Evolutionary conservation across 1,140 invertebrate genomes (phyloP).

Genomic region (Hyphantria cunea): DNA sequence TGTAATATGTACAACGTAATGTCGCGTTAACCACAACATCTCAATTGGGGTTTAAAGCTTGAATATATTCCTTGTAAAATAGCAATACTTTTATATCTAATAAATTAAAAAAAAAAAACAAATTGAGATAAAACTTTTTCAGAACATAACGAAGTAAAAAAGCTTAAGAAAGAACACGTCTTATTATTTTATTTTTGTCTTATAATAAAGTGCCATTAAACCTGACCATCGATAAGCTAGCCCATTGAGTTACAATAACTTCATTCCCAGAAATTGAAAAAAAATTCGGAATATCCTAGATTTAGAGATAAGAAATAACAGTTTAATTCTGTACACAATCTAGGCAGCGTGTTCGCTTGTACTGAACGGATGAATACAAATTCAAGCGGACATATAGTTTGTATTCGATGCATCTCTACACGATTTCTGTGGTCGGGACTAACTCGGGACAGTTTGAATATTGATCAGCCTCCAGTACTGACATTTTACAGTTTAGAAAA

Average conservation of each 20-base stretch:
- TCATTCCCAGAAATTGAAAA: conserved; percentile 1
- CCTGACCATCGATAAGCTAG: background rate
- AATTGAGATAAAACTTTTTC: too few species aligned
- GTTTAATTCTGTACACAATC: conserved; percentile 56
- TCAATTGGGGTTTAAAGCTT: too few species aligned
- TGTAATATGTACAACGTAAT: too few species aligned
- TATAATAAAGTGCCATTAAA: background rate
- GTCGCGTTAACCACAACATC: too few species aligned
- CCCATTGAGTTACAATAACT: background rate
- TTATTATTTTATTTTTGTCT: background rate
- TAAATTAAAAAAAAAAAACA: too few species aligned
- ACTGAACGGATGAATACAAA: conserved; percentile 63
- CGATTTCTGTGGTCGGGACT: conserved; percentile 70
- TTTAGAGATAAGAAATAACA: conserved; percentile 59
- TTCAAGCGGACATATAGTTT: conserved; percentile 37
- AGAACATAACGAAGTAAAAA: too few species aligned
- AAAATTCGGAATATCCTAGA: conserved; percentile 47
- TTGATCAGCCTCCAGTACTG: conserved; percentile 49
- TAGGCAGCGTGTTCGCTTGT: conserved; percentile 55
- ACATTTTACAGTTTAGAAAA: conserved; percentile 37
- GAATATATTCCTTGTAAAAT: too few species aligned
- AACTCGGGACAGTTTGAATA: conserved; percentile 63
- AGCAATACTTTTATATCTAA: too few species aligned
- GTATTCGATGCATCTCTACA: conserved; percentile 57
- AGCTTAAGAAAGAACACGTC: background rate